Conservation (phyloP, 2,797 vertebrate species). For the Heliangelus exortis region DNA sequence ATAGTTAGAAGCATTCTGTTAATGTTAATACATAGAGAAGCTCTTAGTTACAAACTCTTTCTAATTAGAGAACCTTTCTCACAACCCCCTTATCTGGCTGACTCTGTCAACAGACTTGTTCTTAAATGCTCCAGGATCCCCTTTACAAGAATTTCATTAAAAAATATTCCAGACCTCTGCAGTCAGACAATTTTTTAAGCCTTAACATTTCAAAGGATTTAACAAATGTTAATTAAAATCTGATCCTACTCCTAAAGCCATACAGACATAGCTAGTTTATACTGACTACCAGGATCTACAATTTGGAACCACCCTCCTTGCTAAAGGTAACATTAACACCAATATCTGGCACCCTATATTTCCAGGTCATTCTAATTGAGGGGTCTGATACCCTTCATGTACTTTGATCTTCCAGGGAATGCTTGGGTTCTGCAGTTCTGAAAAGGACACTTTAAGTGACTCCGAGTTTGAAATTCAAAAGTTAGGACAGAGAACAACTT, state of each 20-base stretch:
- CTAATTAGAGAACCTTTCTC: neutral
- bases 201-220: constrained; percentile 36
- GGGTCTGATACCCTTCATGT: neutral
- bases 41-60: constrained; percentile 7
- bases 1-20: neutral
- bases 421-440: neutral
- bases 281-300: neutral
- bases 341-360: neutral
- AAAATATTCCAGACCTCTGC: neutral
- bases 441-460: neutral
- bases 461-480: neutral
- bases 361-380: neutral
- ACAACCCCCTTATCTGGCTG: neutral
- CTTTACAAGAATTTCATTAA: neutral
- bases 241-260: neutral
- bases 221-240: constrained; percentile 20
- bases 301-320: neutral
- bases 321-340: neutral
- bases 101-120: neutral
- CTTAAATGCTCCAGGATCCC: neutral
- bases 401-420: neutral
- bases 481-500: neutral
- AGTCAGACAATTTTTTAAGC: constrained; percentile 10
- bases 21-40: constrained; percentile 21
- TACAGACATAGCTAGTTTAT: neutral